These are phyloP conservation scores for Glossophaga mutica DNA, from an alignment of 2,797 vertebrate species.

Conservation along the genomic window DNA sequence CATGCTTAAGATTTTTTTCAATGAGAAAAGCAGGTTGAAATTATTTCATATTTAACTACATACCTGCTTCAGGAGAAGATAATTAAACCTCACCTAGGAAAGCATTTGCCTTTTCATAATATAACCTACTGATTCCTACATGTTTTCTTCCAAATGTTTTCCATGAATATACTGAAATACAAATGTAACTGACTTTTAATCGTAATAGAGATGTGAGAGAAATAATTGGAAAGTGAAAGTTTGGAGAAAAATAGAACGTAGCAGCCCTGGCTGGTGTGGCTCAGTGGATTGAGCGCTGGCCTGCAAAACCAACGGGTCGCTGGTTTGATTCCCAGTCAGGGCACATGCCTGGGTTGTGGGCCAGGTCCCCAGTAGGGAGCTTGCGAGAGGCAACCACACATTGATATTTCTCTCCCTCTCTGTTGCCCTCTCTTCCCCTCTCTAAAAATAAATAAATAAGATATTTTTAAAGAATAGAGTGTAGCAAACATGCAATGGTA, in stretches of 20 bases:
- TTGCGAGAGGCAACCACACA: too few relatives aligned
- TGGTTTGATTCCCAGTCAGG: too few relatives aligned
- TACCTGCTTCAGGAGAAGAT: constrained; percentile 46
- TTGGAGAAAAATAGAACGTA: background rate
- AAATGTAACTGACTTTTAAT: background rate
- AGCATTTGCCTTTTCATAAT: constrained; percentile 54
- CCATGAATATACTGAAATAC: background rate
- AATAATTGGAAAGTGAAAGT: background rate
- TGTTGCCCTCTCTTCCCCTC: too few relatives aligned
- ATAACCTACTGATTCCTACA: background rate
- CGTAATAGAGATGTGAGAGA: background rate
- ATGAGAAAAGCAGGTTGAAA: background rate
- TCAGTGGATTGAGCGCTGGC: too few relatives aligned
- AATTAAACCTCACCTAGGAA: constrained; percentile 35
- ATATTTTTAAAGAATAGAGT: background rate
- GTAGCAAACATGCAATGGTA: background rate
- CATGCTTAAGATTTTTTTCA: background rate
- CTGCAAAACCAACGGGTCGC: too few relatives aligned
- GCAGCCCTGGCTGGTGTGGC: background rate
- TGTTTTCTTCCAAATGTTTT: background rate
- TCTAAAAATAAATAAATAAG: too few relatives aligned
- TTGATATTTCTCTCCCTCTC: too few relatives aligned
- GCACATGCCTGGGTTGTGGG: too few relatives aligned
- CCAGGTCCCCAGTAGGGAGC: too few relatives aligned
- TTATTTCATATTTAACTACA: constrained; percentile 18